Evolutionary conservation across 2,113 vertebrate genomes (phyloP), one percentile per base, ranked within the genome.

Genomic region (Neolamprologus variostigma): DNA sequence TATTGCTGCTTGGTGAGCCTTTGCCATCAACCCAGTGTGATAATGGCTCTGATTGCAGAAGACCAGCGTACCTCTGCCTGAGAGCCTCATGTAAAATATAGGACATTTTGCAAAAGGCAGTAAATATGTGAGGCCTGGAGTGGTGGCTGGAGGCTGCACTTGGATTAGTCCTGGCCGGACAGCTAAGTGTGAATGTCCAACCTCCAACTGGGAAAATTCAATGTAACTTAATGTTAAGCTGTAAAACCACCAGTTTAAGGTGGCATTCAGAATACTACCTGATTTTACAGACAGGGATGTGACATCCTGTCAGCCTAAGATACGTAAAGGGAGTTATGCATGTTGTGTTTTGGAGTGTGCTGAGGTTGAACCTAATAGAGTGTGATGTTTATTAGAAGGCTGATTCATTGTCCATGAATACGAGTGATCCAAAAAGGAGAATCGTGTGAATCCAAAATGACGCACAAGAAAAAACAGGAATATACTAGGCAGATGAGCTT

Each of bases 21-120:
- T 96, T 94, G 94, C 95, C 95, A 96, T 97, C 95, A 94, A 96
- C 96, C 97, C 97, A 95, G 97, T 91, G 97, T 97, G 97, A 98
- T 98, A 98, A 98, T 98, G 93, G 97, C 95, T 97, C 94, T 98
- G 97, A 98, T 98, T 98, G 97, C 97, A 97, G 97, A 97, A 97
- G 96, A 97, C 96, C 97, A 96, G 96, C 95, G 93, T 97, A 97
- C 97, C 95, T 80, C 94, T 96, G 91, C 96, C 95, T 96, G 97
- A 98, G 96, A 94, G 96, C 96, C 96, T 97, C 97, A 97, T 98
- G 97, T 98, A 97, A 98, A 98, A 97, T 97, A 98, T 97, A 97
- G 97, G 97, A 98, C 97, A 98, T 98, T 98, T 98, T 97, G 96
- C 97, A 97, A 97, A 68, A 83, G 97, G 71, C 31, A 66, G 73